Base-by-base conservation (phyloP, 2,888 invertebrate species). In the Nephrotoma guestfalica region DNA sequence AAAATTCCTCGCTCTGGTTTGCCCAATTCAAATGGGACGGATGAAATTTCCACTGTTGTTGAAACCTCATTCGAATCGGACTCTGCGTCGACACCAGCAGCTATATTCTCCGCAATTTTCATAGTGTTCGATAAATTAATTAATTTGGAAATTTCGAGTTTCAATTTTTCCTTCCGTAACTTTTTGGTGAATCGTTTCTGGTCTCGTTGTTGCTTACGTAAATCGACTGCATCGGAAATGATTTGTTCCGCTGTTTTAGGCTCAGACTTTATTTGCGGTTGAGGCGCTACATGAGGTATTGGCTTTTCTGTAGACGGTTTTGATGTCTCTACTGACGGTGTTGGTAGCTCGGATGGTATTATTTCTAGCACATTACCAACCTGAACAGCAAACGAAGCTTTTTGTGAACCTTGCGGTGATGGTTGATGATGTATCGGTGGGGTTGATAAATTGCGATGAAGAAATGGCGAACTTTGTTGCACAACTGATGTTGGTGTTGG, bases 321-420 rank as follows among this genome's bases (percentile, higher is more conserved):
- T 2, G 86, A 51, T 51, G 87, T 87, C 5, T 85, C 87, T 5
- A 86, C 87, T 3, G 83, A 15, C n/a, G 85, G 42, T 13, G 87
- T 87, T 6, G 88, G 85, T 0, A 87, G 86, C 0, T 84, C 86
- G 11, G 43, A 71, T 30, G 87, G 87, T 11, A 87, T 85, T 85
- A 87, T 87, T 86, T 87, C 87, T 45, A 87, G 43, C 6, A 87
- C 86, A 43, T 87, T 87, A n/a, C 87, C 87, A 42, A 86, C 86
- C 41, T 85, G 86, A 9, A 87, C 86, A 3, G 84, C 84, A 84
- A 84, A 84, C 41, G 42, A 84, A 41, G 41, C 15, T 84, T 84
- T 84, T 41, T 84, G 41, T 4, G 6, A 41, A 15, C n/a, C 2
- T 42, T 41, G 84, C 42, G 84, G 84, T 15, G 41, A 15, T 7